Evolutionary conservation across 2,113 vertebrate genomes (phyloP), one percentile per base, ranked within the genome.

Genomic region (Desmodus rotundus): DNA sequence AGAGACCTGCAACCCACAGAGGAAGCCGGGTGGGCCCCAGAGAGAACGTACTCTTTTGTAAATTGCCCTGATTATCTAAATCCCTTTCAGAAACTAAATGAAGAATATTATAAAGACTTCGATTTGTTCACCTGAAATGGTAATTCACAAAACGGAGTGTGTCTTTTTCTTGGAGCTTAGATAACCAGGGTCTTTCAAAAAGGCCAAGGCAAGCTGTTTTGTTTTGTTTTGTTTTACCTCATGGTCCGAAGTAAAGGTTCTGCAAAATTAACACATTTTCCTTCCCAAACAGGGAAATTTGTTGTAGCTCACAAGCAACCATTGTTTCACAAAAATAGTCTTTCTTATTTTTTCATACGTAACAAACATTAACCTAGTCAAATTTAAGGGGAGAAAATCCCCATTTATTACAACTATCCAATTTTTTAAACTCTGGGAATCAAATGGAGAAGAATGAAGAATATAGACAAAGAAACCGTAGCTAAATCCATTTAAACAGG

Each of bases 41-140:
- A 52, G 8, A 95, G 41, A 95, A 67, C 85, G 31, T 22, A 78
- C 73, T 74, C 50, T 76, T 89, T 38, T 65, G 73, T 95, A 91
- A 97, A 95, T 93, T 91, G 91, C 82, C 56, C 77, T 94, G 96
- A 83, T 94, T 95, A 89, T 70, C 80, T 68, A 78, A 94, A 97
- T 94, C 81, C 67, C 41, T 96, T 86, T 96, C 95, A 96, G 81
- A 92, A 92, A 89, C 50, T 85, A 93, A 91, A 96, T 93, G 88
- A 95, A 92, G 88, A 70, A 80, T 90, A 76, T 20, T 56, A 89
- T 89, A 95, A 96, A 94, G 91, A 83, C 56, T 83, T 91, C 17
- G 52, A 83, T 92, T 94, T 91, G 67, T 76, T 91, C 93, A 89
- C 72, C 74, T 87, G 72, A 92, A 95, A 82, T 88, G 52, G 36